These are phyloP conservation scores for Goniozus legneri DNA, from an alignment of 1,140 invertebrate genomes.

Conservation along the genomic window DNA sequence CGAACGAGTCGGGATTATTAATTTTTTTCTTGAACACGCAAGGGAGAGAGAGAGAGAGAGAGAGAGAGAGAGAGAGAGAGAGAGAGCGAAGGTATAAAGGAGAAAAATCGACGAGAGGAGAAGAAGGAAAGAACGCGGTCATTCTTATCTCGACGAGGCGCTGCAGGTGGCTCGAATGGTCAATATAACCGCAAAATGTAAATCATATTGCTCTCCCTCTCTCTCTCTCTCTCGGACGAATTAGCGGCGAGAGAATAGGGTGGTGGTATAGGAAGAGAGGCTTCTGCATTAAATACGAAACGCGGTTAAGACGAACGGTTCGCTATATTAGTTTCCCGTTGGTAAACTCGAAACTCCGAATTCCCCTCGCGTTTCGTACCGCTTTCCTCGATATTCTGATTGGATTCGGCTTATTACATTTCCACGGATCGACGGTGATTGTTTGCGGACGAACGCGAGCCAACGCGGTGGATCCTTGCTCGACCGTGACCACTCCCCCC, in stretches of 20 bases:
- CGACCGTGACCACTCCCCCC: no score
- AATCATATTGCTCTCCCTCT: conserved; percentile 48
- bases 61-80: neutral
- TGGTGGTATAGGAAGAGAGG: no score
- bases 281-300: conserved; percentile 34
- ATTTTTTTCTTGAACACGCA: neutral
- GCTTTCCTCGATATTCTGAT: conserved; percentile 39
- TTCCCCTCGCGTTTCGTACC: no score
- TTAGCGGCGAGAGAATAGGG: no score
- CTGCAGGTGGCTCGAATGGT: conserved; percentile 54
- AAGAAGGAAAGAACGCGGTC: conserved; percentile 37
- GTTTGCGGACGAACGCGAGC: conserved; percentile 20
- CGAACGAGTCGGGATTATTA: no score
- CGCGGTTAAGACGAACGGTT: conserved; percentile 22
- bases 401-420: conserved; percentile 38
- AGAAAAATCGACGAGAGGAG: conserved; percentile 14
- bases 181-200: conserved; percentile 55
- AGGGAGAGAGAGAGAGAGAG: neutral
- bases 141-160: conserved; percentile 38
- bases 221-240: neutral
- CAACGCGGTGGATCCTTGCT: conserved; percentile 11
- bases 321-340: conserved; percentile 45
- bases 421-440: conserved; percentile 25
- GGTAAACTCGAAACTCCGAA: no score
- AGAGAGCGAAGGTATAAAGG: neutral